phyloP scores from a whole-genome alignment of 2,888 invertebrate genomes.

The Meliscaeva auricollis region DNA sequence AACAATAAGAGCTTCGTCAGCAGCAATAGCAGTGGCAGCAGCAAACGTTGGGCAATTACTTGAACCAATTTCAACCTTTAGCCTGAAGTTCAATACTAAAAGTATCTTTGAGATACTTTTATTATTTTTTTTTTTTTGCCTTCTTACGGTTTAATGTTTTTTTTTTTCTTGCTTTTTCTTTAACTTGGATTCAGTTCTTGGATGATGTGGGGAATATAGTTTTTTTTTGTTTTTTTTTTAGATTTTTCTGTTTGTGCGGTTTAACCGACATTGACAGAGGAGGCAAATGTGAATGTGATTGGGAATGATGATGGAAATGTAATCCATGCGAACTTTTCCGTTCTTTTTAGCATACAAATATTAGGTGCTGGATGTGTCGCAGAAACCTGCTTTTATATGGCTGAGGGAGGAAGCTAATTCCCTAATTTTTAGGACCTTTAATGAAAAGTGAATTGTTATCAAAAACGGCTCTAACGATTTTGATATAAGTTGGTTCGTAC shows the following conservation, averaged over 20 bases:
- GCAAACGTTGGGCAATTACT: constrained; percentile 81
- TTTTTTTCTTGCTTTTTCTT: constrained; percentile 39
- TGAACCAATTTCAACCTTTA: constrained; percentile 84
- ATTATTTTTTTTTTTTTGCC: constrained; percentile 37
- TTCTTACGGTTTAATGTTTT: constrained; percentile 29
- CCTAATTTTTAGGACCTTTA: too few relatives aligned
- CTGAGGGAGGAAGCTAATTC: too few relatives aligned
- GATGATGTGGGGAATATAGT: constrained; percentile 13
- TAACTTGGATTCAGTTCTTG: constrained; percentile 21
- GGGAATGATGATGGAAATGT: constrained; percentile 53
- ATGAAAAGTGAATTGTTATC: too few relatives aligned
- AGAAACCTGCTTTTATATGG: background rate
- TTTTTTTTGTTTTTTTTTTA: constrained; percentile 4
- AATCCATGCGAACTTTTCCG: constrained; percentile 74
- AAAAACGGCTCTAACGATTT: too few relatives aligned
- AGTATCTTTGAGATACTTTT: constrained; percentile 73
- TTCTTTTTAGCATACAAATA: constrained; percentile 44
- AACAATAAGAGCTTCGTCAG: constrained; percentile 21
- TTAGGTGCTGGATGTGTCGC: background rate
- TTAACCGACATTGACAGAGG: constrained; percentile 62
- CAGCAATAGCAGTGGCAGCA: constrained; percentile 43
- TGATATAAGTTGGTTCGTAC: too few relatives aligned
- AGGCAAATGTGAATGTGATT: constrained; percentile 55
- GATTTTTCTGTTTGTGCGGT: constrained; percentile 43
- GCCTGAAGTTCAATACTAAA: constrained; percentile 84